Percentiles rank a stretch among this genome's conserved stretches.
Evolutionary conservation across 2,888 invertebrate genomes (phyloP).

Genomic region (Oscheius sp.): DNA sequence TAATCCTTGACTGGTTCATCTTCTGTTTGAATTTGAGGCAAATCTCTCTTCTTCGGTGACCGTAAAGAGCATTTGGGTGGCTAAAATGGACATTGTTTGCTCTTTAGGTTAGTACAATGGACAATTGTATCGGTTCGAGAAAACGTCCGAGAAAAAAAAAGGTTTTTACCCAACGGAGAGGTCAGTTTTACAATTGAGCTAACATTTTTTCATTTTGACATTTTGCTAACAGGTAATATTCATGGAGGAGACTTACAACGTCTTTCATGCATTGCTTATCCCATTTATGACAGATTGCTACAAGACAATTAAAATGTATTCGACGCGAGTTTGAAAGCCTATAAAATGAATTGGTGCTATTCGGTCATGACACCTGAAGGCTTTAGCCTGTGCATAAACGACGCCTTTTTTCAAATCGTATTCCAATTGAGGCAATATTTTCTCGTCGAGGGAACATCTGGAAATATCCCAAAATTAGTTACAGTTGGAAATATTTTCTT

Average conservation of each 20-base stretch:
- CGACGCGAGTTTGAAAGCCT: conserved; percentile 59
- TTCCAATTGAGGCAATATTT: conserved; percentile 48
- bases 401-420: conserved; percentile 42
- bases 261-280: conserved; percentile 52
- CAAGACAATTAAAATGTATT: conserved; percentile 65
- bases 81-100: conserved; percentile 13
- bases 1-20: neutral
- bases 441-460: conserved; percentile 52
- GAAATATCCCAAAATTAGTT: conserved; percentile 2
- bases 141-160: neutral
- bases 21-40: conserved; percentile 3
- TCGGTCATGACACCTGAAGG: conserved; percentile 38
- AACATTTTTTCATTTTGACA: too few relatives aligned
- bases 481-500: neutral
- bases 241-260: conserved; percentile 38
- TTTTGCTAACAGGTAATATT: neutral
- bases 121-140: neutral
- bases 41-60: conserved; percentile 14
- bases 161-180: too few relatives aligned
- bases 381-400: conserved; percentile 44
- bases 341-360: conserved; percentile 36
- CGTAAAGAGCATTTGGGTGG: conserved; percentile 16
- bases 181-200: too few relatives aligned
- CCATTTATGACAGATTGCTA: conserved; percentile 57
- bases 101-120: conserved; percentile 1